Base-by-base conservation (phyloP, 2,113 vertebrate genomes). In the Manacus vitellinus region DNA sequence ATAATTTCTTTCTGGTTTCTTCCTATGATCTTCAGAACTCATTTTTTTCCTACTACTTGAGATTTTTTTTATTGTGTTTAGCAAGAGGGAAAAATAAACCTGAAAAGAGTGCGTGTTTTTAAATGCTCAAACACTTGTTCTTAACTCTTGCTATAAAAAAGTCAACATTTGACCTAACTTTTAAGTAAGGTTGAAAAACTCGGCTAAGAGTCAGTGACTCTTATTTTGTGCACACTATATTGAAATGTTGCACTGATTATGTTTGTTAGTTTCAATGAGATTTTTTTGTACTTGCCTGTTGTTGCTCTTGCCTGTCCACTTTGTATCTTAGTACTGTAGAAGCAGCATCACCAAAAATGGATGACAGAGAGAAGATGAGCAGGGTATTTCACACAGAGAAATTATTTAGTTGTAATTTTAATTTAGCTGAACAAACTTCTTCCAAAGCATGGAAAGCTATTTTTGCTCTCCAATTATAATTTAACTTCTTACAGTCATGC, bases 281-380 rank as follows among this genome's bases (percentile, higher is more conserved):
- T 1, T 12, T 30, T 51, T 79, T 65, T 49, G 24, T 47, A 22
- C 24, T 68, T 41, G 15, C 35, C 27, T 72, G 8, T 71, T 44
- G 80, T 91, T 66, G 27, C 5, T 71, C n/a, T 89, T 89, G 31
- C 62, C 21, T 27, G 20, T 37, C 46, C 59, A 15, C 10, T 75
- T 71, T 91, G 51, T 75, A 19, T 79, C 33, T 77, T 71, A 99
- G 99, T 94, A 99, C 99, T 81, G 99, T 99, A 81, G 99, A 99
- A 98, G 99, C 98, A 73, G 99, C 99, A 79, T 97, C 99, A 71
- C 98, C 99, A 81, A 99, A 99, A 97, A 99, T 99, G 98, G 98
- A 99, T 46, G 98, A 99, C 72, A 98, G 99, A 98, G 96, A 99
- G 95, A 99, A 99, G 95, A 98, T 98, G 98, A 97, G 98, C 31